These are phyloP conservation scores for Cydia fagiglandana DNA, from an alignment of 1,140 invertebrate species.

Conservation along the genomic window DNA sequence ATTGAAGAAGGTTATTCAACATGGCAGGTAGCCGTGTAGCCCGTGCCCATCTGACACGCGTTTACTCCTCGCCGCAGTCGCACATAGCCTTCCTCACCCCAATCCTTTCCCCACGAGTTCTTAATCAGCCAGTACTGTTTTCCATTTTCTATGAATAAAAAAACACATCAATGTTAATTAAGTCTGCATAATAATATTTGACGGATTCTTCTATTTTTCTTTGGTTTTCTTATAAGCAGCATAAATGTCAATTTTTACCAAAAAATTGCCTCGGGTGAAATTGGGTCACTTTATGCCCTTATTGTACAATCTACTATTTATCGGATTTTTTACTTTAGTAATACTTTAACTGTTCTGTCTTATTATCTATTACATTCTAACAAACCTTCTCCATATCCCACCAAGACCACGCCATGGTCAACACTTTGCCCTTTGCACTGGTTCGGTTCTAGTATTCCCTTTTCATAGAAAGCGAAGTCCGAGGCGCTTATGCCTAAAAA, in stretches of 20 bases:
- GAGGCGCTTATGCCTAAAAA: not conserved
- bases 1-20: not conserved
- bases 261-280: no score
- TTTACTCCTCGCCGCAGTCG: not conserved
- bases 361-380: not conserved
- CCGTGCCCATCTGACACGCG: not conserved
- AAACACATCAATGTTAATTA: not conserved
- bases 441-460: not conserved
- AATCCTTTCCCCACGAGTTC: slow-evolving; percentile 4
- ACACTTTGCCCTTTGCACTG: not conserved
- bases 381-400: slow-evolving; percentile 6
- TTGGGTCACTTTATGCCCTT: no score
- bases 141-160: not conserved
- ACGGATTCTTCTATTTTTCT: no score
- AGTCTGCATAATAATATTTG: no score
- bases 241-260: no score
- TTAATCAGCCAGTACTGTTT: not conserved
- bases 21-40: not conserved
- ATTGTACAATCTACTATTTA: no score
- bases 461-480: not conserved
- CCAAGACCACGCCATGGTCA: not conserved
- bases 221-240: no score
- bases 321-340: no score
- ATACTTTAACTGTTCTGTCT: no score
- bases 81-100: not conserved